Conservation (phyloP, 2,113 vertebrate genomes). For the Lasiurus cinereus region DNA sequence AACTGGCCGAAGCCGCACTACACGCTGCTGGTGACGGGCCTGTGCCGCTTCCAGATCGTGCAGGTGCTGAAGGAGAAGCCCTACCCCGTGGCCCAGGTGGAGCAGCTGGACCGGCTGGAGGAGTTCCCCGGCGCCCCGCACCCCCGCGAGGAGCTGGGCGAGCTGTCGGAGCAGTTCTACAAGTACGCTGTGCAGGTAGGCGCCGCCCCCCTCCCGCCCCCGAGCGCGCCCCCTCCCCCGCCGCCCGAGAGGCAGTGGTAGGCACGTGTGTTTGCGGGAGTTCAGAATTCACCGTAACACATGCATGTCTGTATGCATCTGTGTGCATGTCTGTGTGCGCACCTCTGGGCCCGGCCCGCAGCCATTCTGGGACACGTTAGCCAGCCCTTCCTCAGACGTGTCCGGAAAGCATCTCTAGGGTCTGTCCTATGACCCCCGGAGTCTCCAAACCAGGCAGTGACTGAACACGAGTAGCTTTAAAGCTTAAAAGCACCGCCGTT, state of each 20-base stretch:
- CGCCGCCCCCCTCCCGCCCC: neutral
- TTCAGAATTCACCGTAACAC: neutral
- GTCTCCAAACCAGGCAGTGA: neutral
- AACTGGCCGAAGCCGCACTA: conserved; percentile 99
- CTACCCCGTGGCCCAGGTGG: conserved; percentile 94
- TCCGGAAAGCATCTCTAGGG: neutral
- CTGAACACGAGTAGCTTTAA: conserved; percentile 7
- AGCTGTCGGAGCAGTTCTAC: conserved; percentile 94
- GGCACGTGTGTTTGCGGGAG: neutral
- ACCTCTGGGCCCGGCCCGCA: neutral
- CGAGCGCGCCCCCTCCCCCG: neutral
- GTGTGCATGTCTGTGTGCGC: neutral
- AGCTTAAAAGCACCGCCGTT: neutral
- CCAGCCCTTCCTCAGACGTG: neutral
- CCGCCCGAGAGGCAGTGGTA: neutral
- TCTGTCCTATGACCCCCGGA: neutral
- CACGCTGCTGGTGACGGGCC: conserved; percentile 94
- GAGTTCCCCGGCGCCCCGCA: conserved; percentile 88
- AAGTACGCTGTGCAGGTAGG: conserved; percentile 92
- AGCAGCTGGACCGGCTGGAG: conserved; percentile 96
- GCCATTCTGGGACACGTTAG: neutral
- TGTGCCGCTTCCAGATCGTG: conserved; percentile 95
- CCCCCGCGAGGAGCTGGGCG: conserved; percentile 90
- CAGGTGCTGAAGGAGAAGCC: conserved; percentile 94
- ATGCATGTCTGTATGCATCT: no score